Evolutionary conservation across 1,140 invertebrate genomes (phyloP), one percentile per base, ranked within the genome.

Genomic region (Caenorhabditis tropicalis): DNA sequence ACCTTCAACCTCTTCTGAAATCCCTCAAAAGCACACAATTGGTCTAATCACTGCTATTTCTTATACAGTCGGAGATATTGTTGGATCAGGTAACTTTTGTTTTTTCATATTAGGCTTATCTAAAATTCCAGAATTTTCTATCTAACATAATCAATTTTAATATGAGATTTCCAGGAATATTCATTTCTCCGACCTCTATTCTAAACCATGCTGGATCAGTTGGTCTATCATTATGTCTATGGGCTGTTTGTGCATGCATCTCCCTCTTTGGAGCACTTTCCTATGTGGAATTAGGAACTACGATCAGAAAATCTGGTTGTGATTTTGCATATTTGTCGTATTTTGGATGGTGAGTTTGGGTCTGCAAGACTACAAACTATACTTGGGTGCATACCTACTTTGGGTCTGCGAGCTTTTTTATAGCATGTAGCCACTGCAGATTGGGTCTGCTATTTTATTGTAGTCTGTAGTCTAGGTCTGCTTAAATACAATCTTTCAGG

Each of bases 251-350:
- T 43, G 90, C 88, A 36, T 56, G 87, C 19, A 90, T 90, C 79
- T 91, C 89, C 10, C 56, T 87, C 7, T 86, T 90, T 74, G 89
- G 90, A n/a, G 89, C 90, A 19, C 79, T 90, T 21, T 86, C 87
- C 56, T 90, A 91, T 84, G 88, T 91, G 39, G 87, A 86, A 84
- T 80, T 88, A 15, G 88, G 88, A 1, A 90, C 89, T 0, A 86
- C 82, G 21, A 90, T 90, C 15, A 70, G 89, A n/a, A 88, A 87
- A 70, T 88, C 87, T 31, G 89, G 89, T 10, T 83, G 89, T 60
- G 89, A 90, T 81, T 90, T 90, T 83, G 89, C 89, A 16, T 90
- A 90, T 83, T 74, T 90, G 15, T 82, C 84, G 16, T 83, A 89
- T 81, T 89, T 84, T n/a, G 84, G 85, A 84, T 90, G 89, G 89